Evolutionary conservation across 2,113 vertebrate species (phyloP).

Genomic region (Muscicapa adusta): DNA sequence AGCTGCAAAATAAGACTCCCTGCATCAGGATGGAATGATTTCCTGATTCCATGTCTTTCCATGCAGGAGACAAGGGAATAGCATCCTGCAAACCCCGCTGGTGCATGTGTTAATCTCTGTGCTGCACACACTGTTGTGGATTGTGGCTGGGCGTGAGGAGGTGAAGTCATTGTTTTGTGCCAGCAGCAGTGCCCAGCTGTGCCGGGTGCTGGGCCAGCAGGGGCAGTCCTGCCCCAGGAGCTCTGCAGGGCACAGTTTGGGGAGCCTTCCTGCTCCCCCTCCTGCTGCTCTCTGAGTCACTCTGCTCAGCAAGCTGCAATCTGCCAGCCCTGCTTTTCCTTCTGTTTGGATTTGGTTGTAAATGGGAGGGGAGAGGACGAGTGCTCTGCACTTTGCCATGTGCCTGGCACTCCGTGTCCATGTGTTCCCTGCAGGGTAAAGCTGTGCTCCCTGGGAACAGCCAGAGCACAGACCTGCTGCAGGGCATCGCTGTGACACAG

Average conservation of each 20-base stretch:
- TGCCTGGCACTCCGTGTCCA: not conserved
- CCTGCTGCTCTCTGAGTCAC: not conserved
- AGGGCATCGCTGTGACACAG: rapidly evolving
- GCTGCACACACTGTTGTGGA: not conserved
- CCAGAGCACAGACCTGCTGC: not conserved
- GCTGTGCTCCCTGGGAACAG: rapidly evolving
- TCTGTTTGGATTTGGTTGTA: not conserved
- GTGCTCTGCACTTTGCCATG: not conserved
- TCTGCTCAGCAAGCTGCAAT: not conserved
- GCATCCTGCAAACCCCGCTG: not conserved
- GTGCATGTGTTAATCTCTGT: not conserved
- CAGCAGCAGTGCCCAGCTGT: not conserved
- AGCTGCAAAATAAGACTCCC: not conserved
- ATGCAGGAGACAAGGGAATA: not conserved
- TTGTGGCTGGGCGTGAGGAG: not conserved
- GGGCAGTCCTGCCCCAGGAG: rapidly evolving
- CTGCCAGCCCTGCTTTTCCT: not conserved
- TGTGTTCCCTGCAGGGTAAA: not conserved
- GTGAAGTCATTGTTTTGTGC: slow-evolving; percentile 1
- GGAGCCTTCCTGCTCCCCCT: not conserved
- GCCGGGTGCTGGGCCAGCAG: not conserved
- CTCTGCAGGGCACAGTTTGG: not conserved
- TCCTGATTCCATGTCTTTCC: not conserved
- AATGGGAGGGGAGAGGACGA: not conserved
- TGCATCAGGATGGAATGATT: not conserved